Base-by-base conservation (phyloP, 1,140 invertebrate genomes). In the Wiebesia pumilae region DNA sequence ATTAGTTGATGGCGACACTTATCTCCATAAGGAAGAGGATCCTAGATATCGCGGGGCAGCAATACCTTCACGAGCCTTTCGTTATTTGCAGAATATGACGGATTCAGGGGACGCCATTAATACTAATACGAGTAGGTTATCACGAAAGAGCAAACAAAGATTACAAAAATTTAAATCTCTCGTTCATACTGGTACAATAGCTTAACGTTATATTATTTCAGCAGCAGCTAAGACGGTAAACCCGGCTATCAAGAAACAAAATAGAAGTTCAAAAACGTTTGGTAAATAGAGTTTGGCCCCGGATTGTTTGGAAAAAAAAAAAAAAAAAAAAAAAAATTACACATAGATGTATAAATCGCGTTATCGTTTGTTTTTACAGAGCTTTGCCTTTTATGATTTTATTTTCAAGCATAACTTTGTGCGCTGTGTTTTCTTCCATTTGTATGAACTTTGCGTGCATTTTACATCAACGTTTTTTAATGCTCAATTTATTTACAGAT, bases 51-150 rank as follows among this genome's bases (percentile, higher is more conserved):
- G 95, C 54, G 95, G 96, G 69, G 93, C 95, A 43, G 95, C 96
- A 51, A 96, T 97, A 88, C 96, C 96, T 9, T 97, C 96, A 14
- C 95, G 95, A 90, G 95, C 96, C 83, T 97, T 97, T 91, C 95
- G 95, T 88, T 94, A 94, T 85, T 93, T 97, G 81, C 95, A 96
- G 91, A 95, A 92, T 81, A 95, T 95, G 94, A 95, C 94, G 19
- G 94, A 94, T 54, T 92, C 92, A 12, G 92, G 90, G 16, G 93
- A 93, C 80, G 87, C 90, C 81, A 87, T 89, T 38, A 87, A 71
- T 77, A 9, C 27, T 40, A 87, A 87, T 33, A 47, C 82, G 77
- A 87, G 86, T 87, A 87, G 1, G 86, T 87, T 87, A 21, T 43
- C 27, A 54, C 43, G 21, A n/a, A 38, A 47, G 27, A 65, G 54